Conservation (phyloP, 30 jellyfish, hydroid and myxozoan species). For the Turritopsis dohrnii region DNA sequence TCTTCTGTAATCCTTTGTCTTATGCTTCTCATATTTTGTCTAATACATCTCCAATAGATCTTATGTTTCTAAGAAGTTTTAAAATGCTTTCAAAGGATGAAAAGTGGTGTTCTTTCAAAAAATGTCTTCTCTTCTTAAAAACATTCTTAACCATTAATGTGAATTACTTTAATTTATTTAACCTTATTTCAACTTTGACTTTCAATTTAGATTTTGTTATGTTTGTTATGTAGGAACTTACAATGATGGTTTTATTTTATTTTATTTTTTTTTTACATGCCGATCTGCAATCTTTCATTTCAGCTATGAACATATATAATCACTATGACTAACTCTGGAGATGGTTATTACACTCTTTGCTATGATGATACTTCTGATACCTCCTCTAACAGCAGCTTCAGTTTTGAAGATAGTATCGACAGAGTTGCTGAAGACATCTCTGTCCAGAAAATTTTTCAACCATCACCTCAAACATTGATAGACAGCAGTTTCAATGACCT, state of each 20-base stretch:
- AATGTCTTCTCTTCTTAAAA: not conserved
- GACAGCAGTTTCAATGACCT: constrained; percentile 3
- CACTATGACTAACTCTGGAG: not conserved
- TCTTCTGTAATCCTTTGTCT: not conserved
- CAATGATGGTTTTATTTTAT: not conserved
- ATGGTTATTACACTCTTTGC: not conserved
- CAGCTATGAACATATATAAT: not conserved
- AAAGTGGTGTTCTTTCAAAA: not conserved
- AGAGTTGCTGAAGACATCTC: not conserved
- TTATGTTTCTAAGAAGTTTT: not conserved
- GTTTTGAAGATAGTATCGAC: not conserved
- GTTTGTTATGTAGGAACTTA: not conserved
- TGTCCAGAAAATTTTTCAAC: not conserved
- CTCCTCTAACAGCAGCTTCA: not conserved
- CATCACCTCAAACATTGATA: not conserved
- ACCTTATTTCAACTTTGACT: not conserved
- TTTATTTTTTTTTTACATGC: too few species aligned
- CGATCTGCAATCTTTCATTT: too few species aligned
- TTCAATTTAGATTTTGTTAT: not conserved
- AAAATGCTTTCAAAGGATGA: not conserved
- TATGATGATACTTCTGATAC: constrained; percentile 6
- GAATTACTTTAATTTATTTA: not conserved
- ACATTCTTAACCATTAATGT: not conserved
- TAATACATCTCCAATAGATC: not conserved
- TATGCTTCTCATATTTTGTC: not conserved